These are phyloP conservation scores for Tamias sibiricus DNA, from an alignment of 2,113 vertebrate genomes.

Conservation along the genomic window DNA sequence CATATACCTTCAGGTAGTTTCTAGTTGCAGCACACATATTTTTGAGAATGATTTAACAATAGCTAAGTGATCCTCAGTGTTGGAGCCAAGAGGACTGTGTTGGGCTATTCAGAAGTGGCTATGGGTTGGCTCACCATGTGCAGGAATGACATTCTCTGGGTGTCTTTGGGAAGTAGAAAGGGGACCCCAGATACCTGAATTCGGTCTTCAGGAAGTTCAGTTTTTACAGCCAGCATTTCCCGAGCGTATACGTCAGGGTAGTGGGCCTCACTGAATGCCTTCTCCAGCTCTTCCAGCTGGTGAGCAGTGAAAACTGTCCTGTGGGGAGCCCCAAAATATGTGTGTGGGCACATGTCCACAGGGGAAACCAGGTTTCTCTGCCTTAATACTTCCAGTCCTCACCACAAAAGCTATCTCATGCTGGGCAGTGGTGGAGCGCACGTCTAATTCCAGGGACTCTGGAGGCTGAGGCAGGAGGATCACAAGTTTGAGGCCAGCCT, in stretches of 20 bases:
- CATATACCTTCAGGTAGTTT: background rate
- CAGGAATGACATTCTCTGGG: background rate
- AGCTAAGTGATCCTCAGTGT: background rate
- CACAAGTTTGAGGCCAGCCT: no score
- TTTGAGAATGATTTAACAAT: background rate
- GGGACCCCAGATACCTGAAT: constrained; percentile 91
- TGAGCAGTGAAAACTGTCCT: constrained; percentile 98
- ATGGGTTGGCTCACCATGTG: background rate
- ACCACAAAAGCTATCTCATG: background rate
- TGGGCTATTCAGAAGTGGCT: background rate
- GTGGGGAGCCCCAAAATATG: background rate
- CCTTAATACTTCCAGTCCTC: background rate
- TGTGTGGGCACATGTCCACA: fast-evolving
- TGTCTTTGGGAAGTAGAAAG: background rate
- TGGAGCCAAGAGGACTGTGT: background rate
- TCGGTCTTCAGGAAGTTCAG: constrained; percentile 95
- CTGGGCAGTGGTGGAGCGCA: background rate
- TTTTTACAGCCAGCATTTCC: constrained; percentile 97
- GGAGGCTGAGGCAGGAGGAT: no score
- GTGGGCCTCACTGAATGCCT: constrained; percentile 96
- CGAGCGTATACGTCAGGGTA: constrained; percentile 97
- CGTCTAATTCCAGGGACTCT: no score
- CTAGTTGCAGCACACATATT: background rate
- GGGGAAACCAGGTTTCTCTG: background rate
- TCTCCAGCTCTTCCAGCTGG: constrained; percentile 97